A percentile compares a stretch with the other conserved stretches of the same genome.
Evolutionary conservation across 2,113 vertebrate genomes (phyloP).

Genomic region (Spermophilus dauricus): DNA sequence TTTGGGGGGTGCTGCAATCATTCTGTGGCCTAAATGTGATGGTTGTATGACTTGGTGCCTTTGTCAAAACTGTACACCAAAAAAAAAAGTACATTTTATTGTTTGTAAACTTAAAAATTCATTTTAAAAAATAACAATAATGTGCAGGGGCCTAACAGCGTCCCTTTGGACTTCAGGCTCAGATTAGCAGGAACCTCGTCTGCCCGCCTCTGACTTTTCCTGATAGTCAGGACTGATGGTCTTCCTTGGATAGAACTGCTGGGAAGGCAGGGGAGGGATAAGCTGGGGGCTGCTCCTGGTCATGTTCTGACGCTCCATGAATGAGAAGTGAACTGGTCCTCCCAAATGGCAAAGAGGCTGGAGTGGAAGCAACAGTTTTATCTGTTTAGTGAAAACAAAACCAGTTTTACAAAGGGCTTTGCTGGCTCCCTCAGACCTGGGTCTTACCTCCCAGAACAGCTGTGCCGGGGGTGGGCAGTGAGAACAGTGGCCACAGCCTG

Average conservation of each 20-base stretch:
- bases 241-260: background rate
- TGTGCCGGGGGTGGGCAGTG: background rate
- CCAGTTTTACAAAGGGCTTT: background rate
- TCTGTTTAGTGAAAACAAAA: background rate
- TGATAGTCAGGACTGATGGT: background rate
- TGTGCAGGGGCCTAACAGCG: background rate
- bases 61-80: constrained; percentile 3
- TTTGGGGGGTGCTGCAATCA: background rate
- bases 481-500: background rate
- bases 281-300: background rate
- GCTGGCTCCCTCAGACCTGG: background rate
- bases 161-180: background rate
- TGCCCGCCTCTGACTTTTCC: background rate
- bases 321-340: background rate
- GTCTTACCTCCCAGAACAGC: background rate
- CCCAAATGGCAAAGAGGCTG: background rate
- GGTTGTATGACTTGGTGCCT: constrained; percentile 22
- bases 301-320: background rate
- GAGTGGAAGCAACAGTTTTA: background rate
- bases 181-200: background rate
- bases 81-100: background rate
- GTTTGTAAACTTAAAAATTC: background rate
- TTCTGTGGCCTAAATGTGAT: background rate
- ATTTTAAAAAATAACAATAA: background rate
- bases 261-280: background rate